Conservation (phyloP, 2,888 invertebrate species). For the Sepiola atlantica region DNA sequence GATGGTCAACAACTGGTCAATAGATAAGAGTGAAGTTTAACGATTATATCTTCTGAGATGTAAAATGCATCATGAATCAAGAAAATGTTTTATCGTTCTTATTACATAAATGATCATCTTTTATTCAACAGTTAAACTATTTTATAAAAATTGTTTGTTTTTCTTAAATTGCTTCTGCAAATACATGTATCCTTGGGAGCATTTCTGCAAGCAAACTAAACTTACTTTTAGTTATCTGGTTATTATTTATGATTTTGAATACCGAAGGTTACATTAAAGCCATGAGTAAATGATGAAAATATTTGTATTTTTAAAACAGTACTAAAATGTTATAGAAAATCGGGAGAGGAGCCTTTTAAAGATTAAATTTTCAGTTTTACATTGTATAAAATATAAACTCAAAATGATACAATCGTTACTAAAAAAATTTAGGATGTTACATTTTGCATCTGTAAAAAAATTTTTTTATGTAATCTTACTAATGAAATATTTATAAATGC, state of each 20-base stretch:
- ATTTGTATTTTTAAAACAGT: neutral
- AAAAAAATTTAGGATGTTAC: no score
- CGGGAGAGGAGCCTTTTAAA: no score
- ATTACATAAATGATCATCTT: neutral
- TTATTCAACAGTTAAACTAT: neutral
- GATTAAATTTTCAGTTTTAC: no score
- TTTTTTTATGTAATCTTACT: neutral
- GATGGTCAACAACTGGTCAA: no score
- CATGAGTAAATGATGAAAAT: no score
- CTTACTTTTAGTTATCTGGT: neutral
- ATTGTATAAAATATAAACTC: no score
- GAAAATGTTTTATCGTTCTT: neutral
- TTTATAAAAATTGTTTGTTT: neutral
- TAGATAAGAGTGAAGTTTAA: no score
- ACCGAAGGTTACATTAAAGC: neutral
- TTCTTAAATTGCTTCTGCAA: neutral
- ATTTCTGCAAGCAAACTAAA: neutral
- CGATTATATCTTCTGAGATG: no score
- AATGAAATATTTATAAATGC: neutral
- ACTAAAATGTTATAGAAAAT: no score
- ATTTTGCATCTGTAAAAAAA: neutral
- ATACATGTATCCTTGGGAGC: neutral
- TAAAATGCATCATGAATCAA: no score
- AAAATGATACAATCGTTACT: no score
- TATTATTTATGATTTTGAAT: neutral